Conservation (phyloP, 2,113 vertebrate species). For the Equus przewalskii region DNA sequence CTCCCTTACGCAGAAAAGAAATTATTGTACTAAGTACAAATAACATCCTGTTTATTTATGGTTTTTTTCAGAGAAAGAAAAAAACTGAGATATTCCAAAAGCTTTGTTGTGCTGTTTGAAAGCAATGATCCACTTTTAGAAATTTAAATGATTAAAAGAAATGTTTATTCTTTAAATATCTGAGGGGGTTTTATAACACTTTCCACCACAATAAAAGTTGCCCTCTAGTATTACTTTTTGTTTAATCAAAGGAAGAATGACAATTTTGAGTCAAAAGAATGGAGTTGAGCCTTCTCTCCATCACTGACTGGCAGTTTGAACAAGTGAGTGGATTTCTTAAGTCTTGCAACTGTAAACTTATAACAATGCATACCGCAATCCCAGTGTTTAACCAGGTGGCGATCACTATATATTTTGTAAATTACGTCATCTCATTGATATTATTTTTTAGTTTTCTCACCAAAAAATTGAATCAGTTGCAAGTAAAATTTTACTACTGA, state of each 20-base stretch:
- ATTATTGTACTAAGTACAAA: background rate
- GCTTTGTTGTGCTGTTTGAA: background rate
- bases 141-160: background rate
- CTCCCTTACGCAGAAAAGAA: background rate
- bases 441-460: background rate
- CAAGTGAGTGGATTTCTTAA: background rate
- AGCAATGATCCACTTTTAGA: background rate
- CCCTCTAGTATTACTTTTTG: background rate
- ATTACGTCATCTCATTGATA: background rate
- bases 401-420: background rate
- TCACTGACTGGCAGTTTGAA: background rate
- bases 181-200: background rate
- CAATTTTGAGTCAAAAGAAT: background rate
- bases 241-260: background rate
- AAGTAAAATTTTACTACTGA: background rate
- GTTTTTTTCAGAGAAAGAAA: background rate
- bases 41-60: background rate
- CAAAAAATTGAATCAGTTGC: background rate
- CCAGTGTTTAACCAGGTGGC: background rate
- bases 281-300: background rate
- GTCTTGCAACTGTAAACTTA: background rate
- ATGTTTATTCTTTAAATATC: background rate
- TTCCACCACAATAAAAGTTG: background rate
- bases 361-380: background rate
- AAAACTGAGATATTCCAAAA: background rate